Evolutionary conservation across 2,113 vertebrate species (phyloP).

Genomic region (Naja naja): DNA sequence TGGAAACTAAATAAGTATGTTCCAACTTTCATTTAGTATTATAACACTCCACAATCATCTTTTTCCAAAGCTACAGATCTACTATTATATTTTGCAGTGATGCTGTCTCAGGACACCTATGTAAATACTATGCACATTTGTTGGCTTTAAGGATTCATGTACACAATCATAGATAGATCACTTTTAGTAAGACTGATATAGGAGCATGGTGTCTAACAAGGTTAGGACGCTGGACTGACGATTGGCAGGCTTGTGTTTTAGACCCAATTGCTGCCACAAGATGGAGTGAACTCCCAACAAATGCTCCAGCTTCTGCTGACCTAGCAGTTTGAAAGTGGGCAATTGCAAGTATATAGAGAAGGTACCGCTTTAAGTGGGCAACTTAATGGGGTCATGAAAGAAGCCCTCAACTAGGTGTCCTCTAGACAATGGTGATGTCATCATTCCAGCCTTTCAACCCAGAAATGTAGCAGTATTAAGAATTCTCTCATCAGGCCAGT

Average conservation of each 20-base stretch:
- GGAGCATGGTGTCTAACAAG: not conserved
- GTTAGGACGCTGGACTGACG: not conserved
- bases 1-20: not conserved
- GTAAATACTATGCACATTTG: not conserved
- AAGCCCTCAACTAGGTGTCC: not conserved
- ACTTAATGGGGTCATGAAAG: not conserved
- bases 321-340: not conserved
- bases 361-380: not conserved
- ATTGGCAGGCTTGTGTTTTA: not conserved
- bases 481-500: not conserved
- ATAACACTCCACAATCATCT: not conserved
- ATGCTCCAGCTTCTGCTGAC: no score
- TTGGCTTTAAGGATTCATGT: not conserved
- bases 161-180: not conserved
- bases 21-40: not conserved
- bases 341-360: not conserved
- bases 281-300: no score
- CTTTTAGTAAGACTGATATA: not conserved
- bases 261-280: not conserved
- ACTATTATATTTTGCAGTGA: not conserved
- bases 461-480: no score
- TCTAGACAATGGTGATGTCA: not conserved
- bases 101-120: not conserved
- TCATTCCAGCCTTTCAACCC: not conserved
- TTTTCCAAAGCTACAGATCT: not conserved